Evolutionary conservation across 2,113 vertebrate genomes (phyloP), one percentile per base, ranked within the genome.

Genomic region (Columba livia): DNA sequence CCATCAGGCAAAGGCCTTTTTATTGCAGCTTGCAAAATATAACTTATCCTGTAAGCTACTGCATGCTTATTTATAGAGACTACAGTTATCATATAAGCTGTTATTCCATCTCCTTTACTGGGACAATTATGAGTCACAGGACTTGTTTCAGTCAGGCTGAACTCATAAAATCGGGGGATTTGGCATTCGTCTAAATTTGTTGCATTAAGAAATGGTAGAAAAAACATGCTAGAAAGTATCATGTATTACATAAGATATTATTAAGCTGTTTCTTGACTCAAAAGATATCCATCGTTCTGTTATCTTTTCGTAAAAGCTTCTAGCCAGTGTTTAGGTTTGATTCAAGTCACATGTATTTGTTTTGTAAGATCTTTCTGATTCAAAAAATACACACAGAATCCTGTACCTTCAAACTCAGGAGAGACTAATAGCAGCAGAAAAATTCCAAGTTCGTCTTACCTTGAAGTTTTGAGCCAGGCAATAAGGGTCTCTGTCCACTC

Each of bases 61-160:
- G 19, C 5, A 2, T 32, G 32, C 9, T 9, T 47, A 14, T 19
- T 24, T 60, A 32, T 0, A 9, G 29, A 60, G 36, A 91, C 19
- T 28, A 25, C 12, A 31, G 16, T 5, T 5, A n/a, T 28, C 5
- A 0, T 3, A 2, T 8, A 9, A 42, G 4, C 50, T 66, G 29
- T 15, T 51, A 10, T 53, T 80, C 16, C 6, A 2, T 25, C 48
- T 47, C 13, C 44, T 80, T 20, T 60, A 26, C 4, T 11, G n/a
- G 48, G 42, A 7, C 6, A 12, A 8, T 48, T 47, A 34, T 29
- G 38, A 74, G 26, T 32, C 12, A 12, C 2, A 26, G 53, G 53
- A 31, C 51, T 85, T 72, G 15, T 32, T 85, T 75, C 38, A 65
- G 42, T 67, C 34, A 73, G 40, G 44, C 16, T 50, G n/a, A 67